These are phyloP conservation scores for Pluvialis apricaria DNA, from an alignment of 2,113 vertebrate genomes.

Conservation along the genomic window DNA sequence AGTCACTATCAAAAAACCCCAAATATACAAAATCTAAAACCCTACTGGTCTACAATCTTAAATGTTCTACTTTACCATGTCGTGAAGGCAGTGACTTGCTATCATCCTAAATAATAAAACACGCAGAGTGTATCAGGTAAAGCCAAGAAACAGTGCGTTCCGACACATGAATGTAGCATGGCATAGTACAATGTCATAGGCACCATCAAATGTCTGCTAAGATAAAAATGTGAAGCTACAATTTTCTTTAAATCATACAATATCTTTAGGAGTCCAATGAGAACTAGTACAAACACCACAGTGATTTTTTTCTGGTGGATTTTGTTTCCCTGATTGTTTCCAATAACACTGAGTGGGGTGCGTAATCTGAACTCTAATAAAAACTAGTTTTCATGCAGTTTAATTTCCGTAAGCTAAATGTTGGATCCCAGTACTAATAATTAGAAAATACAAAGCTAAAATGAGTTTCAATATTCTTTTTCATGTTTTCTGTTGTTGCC, in stretches of 20 bases:
- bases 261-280: not conserved
- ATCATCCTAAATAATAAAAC: not conserved
- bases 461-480: not conserved
- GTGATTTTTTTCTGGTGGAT: not conserved
- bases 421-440: not conserved
- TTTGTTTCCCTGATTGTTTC: not conserved
- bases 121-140: not conserved
- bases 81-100: not conserved
- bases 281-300: not conserved
- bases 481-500: not conserved
- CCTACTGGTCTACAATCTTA: not conserved
- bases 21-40: not conserved
- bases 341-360: not conserved
- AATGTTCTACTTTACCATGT: not conserved
- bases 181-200: not conserved
- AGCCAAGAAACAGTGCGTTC: not conserved
- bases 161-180: not conserved
- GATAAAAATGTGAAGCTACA: not conserved
- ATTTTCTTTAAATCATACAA: not conserved
- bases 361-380: not conserved
- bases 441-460: constrained; percentile 16
- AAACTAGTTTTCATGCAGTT: not conserved
- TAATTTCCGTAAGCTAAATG: not conserved
- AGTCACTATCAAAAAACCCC: not conserved
- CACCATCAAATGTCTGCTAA: not conserved